Evolutionary conservation across 1,140 invertebrate species (phyloP), one percentile per base, ranked within the genome.

Genomic region (Dendrolimus kikuchii): DNA sequence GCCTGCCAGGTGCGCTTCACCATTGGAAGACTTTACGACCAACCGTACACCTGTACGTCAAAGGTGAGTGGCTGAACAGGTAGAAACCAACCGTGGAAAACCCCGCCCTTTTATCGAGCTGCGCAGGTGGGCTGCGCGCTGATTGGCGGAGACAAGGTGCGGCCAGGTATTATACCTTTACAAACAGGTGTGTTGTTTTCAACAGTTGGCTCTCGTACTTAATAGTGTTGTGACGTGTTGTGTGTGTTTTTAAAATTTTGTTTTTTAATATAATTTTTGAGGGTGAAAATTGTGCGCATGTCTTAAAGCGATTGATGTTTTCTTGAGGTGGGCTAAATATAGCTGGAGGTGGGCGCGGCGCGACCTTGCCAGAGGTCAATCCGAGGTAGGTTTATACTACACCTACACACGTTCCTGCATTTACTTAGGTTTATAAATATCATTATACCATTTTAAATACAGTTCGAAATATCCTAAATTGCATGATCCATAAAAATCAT

Each of bases 261-360:
- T 68, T 51, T 55, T 38, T 38, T 36, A 38, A 38, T 43, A 9
- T n/a, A 10, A n/a, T 23, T 23, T 23, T 53, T 52, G 55, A 51
- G 38, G 51, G 61, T 66, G 63, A 53, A 61, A 65, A 68, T 59
- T 66, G 77, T 85, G 82, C 82, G 82, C 82, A 86, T 86, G 82
- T 86, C 78, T 86, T 72, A 71, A 50, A 66, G 64, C 71, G 71
- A 85, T 85, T 82, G 81, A 85, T 82, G 79, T 85, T 84, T 81
- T 68, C 79, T 82, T 81, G 78, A 85, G 81, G 81, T 85, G 79
- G 65, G 71, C 75, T 81, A 79, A 77, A 81, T 81, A 74, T 77
- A 75, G 81, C 52, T 23, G 56, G 70, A 78, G 77, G 81, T 79
- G 77, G 66, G 63, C 43, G 69, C 62, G 60, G 50, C 57, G 57